Evolutionary conservation across 2,888 invertebrate species (phyloP).

Genomic region (Dryobota labecula): DNA sequence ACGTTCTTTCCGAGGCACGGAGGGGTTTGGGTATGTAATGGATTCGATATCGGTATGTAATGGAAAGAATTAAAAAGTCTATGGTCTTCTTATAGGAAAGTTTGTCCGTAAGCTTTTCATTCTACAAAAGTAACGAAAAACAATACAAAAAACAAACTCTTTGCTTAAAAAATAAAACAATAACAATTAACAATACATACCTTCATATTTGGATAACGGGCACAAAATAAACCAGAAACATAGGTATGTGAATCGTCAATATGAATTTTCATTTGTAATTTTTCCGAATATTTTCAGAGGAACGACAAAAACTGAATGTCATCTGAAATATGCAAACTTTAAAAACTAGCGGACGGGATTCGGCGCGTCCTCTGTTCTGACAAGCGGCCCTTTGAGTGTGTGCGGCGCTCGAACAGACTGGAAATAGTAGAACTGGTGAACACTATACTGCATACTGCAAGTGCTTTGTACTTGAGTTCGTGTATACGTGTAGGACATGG

Average conservation of each 20-base stretch:
- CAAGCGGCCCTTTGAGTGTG: slow-evolving; percentile 7
- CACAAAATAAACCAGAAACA: slow-evolving; percentile 16
- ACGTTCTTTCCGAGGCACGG: too few relatives aligned
- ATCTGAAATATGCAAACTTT: slow-evolving; percentile 33
- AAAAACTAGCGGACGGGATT: slow-evolving; percentile 8
- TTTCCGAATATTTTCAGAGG: slow-evolving; percentile 11
- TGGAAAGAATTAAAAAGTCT: neutral
- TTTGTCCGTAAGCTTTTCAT: neutral
- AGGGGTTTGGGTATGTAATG: too few relatives aligned
- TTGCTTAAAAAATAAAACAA: slow-evolving; percentile 4
- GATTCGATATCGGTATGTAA: too few relatives aligned
- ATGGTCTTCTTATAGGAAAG: too few relatives aligned
- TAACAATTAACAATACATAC: neutral
- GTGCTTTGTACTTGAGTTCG: neutral
- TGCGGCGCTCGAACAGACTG: neutral
- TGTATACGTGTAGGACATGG: neutral
- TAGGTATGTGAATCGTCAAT: neutral
- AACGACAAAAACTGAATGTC: slow-evolving; percentile 20
- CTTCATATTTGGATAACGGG: neutral
- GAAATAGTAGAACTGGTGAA: neutral
- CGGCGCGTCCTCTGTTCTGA: slow-evolving; percentile 4
- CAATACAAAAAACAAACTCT: neutral
- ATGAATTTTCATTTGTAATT: slow-evolving; percentile 18
- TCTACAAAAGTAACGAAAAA: neutral
- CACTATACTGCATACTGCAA: too few relatives aligned